Base-by-base conservation (phyloP, 2,797 vertebrate genomes). In the Thaleichthys pacificus region DNA sequence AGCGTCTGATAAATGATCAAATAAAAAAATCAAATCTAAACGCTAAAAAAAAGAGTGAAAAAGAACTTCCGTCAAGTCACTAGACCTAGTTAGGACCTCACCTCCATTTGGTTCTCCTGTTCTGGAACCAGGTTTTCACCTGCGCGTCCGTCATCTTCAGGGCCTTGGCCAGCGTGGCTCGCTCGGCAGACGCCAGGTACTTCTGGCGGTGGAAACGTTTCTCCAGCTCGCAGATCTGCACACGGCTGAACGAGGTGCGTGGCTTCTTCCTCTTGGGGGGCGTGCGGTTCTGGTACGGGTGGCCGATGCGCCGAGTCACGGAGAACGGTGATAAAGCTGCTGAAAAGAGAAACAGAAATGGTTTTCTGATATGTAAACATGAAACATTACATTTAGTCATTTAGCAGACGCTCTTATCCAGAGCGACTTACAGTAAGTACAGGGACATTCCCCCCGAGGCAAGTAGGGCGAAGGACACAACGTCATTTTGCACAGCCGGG, bases 101-200 rank as follows among this genome's bases (percentile, higher is more conserved):
- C 97, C 97, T 95, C 97, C 97, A 99, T 90, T 99, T 99, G 81
- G 97, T 99, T 88, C 97, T 93, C 72, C 97, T 93, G 89, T 98
- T 99, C 91, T 99, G 97, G 88, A 99, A 98, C 97, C 97, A 99
- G 73, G 97, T 98, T 89, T 99, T 99, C 85, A 98, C 97, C 88
- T 98, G 97, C 4, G 97, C 96, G 0, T 99, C 97, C 0, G 96
- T 98, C 97, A 99, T 99, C 88, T 96, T 96, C 76, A 98, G 91
- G 56, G 96, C 95, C 79, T 98, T 97, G 80, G 97, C 96, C 84
- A 98, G 86, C 0, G 95, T 93, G 65, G 96, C 96, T 0, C 96
- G 89, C 85, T 97, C 97, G 0, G 96, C 96, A 0, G 97, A 99
- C 0, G 97, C 97, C 92, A 99, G 89, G 85, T 99, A 98, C 83